Evolutionary conservation across 37 sponge, comb jelly and placozoan genomes (phyloP).

Genomic region (Mnemiopsis leidyi): DNA sequence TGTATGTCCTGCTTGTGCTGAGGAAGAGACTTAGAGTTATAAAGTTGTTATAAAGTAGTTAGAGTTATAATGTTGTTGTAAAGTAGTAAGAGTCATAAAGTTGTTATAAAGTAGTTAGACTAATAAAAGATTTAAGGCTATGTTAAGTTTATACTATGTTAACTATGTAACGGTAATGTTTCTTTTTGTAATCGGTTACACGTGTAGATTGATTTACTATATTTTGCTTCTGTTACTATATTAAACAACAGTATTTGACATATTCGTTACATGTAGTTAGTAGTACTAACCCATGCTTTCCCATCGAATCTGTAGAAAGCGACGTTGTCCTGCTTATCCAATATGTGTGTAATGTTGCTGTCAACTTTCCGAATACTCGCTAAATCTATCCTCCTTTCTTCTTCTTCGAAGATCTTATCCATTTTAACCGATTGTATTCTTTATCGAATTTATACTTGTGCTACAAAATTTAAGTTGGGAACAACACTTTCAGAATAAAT

Average conservation of each 20-base stretch:
- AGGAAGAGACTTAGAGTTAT: not conserved
- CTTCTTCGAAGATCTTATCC: slow-evolving; percentile 55
- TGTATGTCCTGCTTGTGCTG: slow-evolving; percentile 61
- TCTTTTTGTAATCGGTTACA: no score
- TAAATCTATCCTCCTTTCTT: slow-evolving; percentile 45
- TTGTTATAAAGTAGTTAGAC: no score
- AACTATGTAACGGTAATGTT: no score
- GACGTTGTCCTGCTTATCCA: slow-evolving; percentile 49
- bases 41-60: not conserved
- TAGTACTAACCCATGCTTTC: slow-evolving; percentile 50
- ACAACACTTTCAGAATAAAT: no score
- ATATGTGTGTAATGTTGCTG: not conserved
- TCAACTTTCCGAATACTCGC: slow-evolving; percentile 31
- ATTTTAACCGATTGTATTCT: no score
- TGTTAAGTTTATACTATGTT: no score
- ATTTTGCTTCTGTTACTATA: no score
- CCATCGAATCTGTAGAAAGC: slow-evolving; percentile 56
- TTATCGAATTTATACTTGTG: no score
- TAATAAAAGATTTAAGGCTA: no score
- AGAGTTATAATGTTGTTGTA: no score
- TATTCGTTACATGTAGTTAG: not conserved
- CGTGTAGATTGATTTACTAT: no score
- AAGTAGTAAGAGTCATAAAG: not conserved
- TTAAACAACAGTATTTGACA: not conserved
- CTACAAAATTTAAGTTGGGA: no score